These are phyloP conservation scores for Arizona elegans DNA, from an alignment of 2,113 vertebrate genomes.

Conservation along the genomic window DNA sequence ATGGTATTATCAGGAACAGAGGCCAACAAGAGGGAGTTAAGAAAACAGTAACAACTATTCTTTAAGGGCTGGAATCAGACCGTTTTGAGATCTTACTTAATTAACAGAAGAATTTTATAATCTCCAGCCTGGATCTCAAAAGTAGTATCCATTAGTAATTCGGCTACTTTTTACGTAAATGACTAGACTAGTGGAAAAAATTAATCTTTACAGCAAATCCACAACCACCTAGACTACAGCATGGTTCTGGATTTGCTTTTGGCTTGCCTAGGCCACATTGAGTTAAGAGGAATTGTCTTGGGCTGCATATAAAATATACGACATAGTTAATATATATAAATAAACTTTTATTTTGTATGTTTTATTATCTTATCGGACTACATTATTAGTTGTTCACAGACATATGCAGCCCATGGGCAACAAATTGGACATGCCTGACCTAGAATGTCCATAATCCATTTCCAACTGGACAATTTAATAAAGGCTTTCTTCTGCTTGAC, in stretches of 20 bases:
- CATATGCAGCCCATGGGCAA: too few relatives aligned
- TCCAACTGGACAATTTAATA: slow-evolving; percentile 16
- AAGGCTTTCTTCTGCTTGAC: background rate
- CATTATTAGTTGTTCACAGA: too few relatives aligned
- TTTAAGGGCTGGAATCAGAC: slow-evolving; percentile 28
- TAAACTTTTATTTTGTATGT: too few relatives aligned
- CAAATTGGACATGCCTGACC: background rate
- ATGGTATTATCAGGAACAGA: background rate
- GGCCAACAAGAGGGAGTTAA: background rate
- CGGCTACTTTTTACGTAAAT: background rate
- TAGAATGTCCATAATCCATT: slow-evolving; percentile 15
- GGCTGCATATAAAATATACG: background rate
- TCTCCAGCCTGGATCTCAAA: slow-evolving; percentile 24
- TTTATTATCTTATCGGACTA: too few relatives aligned
- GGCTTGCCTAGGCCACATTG: background rate
- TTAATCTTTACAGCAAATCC: slow-evolving; percentile 44
- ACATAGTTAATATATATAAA: too few relatives aligned
- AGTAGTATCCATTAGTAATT: slow-evolving; percentile 31
- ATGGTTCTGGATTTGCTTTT: background rate
- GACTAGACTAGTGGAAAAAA: slow-evolving; percentile 36
- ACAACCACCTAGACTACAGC: background rate
- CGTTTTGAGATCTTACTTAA: slow-evolving; percentile 6
- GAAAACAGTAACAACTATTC: slow-evolving; percentile 24
- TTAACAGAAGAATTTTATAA: slow-evolving; percentile 20
- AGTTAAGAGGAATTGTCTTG: background rate